These are phyloP conservation scores for Drosophila littoralis DNA, from an alignment of 1,140 invertebrate genomes.

Conservation along the genomic window DNA sequence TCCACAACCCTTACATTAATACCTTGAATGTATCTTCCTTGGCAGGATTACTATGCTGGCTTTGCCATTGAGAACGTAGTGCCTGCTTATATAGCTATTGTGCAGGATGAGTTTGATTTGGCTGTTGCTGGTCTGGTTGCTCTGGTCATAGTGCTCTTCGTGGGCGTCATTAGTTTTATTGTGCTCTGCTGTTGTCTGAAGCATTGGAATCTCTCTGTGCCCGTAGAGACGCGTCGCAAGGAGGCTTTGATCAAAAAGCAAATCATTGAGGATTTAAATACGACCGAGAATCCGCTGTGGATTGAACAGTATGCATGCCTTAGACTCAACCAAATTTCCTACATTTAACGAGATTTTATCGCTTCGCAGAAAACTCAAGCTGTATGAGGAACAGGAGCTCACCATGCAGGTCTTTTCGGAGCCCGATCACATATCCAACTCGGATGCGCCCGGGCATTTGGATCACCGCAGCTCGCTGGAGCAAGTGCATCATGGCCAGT, in stretches of 20 bases:
- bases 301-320: constrained; percentile 91
- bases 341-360: constrained; percentile 11
- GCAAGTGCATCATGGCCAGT: constrained; percentile 83
- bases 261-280: constrained; percentile 93
- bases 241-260: constrained; percentile 92
- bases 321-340: neutral
- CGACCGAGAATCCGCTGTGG: constrained; percentile 96
- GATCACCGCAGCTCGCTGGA: constrained; percentile 83
- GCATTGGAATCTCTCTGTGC: constrained; percentile 89
- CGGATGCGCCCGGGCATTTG: constrained; percentile 78
- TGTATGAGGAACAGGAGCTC: constrained; percentile 96
- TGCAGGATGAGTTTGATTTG: constrained; percentile 92
- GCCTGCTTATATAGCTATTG: constrained; percentile 86
- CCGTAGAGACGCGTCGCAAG: constrained; percentile 86
- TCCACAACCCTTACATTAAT: constrained; percentile 60
- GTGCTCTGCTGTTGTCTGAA: constrained; percentile 95
- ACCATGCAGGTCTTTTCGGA: constrained; percentile 97
- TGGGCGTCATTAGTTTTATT: constrained; percentile 93
- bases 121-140: constrained; percentile 94
- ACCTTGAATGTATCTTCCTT: neutral
- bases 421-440: constrained; percentile 83
- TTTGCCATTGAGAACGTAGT: constrained; percentile 94
- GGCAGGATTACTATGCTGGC: constrained; percentile 85
- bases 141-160: constrained; percentile 92
- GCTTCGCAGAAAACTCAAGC: constrained; percentile 90